Evolutionary conservation across 2,888 invertebrate genomes (phyloP).

Genomic region (Trachelus troglodyta): DNA sequence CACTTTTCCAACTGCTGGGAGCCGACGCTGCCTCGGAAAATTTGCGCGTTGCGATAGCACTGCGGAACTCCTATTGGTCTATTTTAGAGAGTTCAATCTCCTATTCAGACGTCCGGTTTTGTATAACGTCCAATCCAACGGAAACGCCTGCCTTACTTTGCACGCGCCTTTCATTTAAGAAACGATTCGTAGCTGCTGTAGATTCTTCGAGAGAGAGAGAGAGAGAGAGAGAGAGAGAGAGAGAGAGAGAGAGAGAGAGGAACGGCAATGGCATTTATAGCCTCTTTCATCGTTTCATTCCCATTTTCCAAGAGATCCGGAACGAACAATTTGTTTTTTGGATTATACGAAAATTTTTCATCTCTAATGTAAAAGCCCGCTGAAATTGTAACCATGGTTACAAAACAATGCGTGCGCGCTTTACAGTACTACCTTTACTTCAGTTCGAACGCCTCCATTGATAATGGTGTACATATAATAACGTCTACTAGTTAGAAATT

Average conservation of each 20-base stretch:
- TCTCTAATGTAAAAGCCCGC: background rate
- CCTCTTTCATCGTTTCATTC: background rate
- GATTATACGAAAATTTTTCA: background rate
- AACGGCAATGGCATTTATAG: background rate
- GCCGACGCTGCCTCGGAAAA: conserved; percentile 2
- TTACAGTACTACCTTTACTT: background rate
- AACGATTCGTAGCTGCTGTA: background rate
- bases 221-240: too few species aligned
- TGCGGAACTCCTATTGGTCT: conserved; percentile 3
- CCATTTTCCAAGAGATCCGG: background rate
- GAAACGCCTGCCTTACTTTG: background rate
- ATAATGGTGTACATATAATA: too few species aligned
- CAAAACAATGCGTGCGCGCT: background rate
- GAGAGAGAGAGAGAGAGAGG: background rate
- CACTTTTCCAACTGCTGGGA: conserved; percentile 7
- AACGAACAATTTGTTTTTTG: background rate
- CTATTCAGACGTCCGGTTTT: conserved; percentile 6
- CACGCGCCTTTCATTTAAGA: background rate
- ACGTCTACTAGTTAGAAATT: background rate
- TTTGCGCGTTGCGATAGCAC: background rate
- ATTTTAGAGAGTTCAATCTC: conserved; percentile 1
- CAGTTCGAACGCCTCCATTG: too few species aligned
- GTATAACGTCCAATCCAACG: background rate
- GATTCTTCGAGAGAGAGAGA: too few species aligned
- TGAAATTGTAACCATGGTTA: background rate